Evolutionary conservation across 1,140 invertebrate genomes (phyloP), one percentile per base, ranked within the genome.

Genomic region (Dendrolimus punctatus): DNA sequence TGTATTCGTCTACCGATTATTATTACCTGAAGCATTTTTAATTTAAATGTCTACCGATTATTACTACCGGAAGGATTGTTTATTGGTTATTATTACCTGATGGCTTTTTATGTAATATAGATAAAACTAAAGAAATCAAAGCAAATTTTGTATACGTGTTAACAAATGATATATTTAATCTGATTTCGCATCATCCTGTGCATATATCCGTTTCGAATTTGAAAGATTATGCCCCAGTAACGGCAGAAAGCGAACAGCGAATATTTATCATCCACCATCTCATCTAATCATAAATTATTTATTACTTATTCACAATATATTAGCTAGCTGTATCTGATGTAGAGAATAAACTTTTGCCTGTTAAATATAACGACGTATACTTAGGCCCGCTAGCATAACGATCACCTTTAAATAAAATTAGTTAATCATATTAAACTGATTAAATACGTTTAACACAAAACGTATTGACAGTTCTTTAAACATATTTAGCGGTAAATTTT

Each of bases 221-320:
- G 64, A 75, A 70, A 73, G 67, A 66, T 67, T 64, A 61, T 64
- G 51, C 43, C 23, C 53, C 50, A 49, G 57, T 56, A 53, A 49
- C 44, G 58, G 59, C 62, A 59, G 56, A 58, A 62, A 60, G 63
- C 66, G 60, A 57, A 57, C 43, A 55, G 64, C 64, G 67, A 56
- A 77, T 77, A 77, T 23, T 23, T 65, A 76, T 73, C 70, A 73
- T 68, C 47, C 46, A 23, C 50, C 60, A 66, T 62, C 72, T 77
- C 74, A 71, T 73, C 66, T 73, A 71, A 44, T 68, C 64, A 73
- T 77, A 77, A 62, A 75, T 75, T 71, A 75, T 75, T 66, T 68
- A 73, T 72, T 47, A 7, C 55, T 57, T 62, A 55, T 54, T 58
- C 54, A 59, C 52, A 39, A 23, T 23, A 23, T 23, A 23, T 23